Percentiles rank a stretch among this genome's conserved stretches.
These are phyloP conservation scores for Gambusia holbrooki DNA, from an alignment of 2,113 vertebrate genomes.

Conservation along the genomic window DNA sequence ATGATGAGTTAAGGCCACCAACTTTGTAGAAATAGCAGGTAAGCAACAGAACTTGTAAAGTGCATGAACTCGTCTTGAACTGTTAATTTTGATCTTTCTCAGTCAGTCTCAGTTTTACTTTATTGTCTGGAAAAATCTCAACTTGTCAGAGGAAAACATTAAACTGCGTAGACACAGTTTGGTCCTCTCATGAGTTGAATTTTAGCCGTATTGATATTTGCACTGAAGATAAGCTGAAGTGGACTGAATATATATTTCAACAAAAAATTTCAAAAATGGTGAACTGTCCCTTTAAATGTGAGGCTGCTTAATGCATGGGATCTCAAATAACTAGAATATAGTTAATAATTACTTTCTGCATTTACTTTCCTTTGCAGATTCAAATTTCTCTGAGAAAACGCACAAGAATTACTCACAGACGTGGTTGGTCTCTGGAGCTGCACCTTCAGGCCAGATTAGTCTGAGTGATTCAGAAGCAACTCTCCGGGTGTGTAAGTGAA, in stretches of 20 bases:
- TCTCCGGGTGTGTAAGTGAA: constrained; percentile 65
- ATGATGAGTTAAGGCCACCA: too few relatives aligned
- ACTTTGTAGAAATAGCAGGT: too few relatives aligned
- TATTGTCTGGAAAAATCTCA: too few relatives aligned
- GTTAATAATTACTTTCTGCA: neutral
- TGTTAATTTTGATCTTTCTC: too few relatives aligned
- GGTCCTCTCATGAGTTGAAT: too few relatives aligned
- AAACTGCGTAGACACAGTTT: too few relatives aligned
- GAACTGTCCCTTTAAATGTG: neutral
- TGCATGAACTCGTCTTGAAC: too few relatives aligned
- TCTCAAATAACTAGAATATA: neutral
- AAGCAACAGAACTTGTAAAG: too few relatives aligned
- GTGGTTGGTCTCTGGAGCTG: constrained; percentile 47
- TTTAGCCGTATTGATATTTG: neutral
- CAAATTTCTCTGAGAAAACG: neutral
- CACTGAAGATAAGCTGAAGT: neutral
- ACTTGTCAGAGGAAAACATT: too few relatives aligned
- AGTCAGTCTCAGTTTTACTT: too few relatives aligned
- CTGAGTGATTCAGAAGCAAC: constrained; percentile 60
- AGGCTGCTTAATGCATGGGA: neutral
- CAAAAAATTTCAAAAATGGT: neutral
- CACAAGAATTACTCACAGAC: neutral
- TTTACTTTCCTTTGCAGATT: neutral
- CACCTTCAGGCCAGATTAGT: constrained; percentile 67
- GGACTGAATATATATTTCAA: neutral